phyloP scores from a whole-genome alignment of 1,140 invertebrate species.

The Cotesia chilonis region DNA sequence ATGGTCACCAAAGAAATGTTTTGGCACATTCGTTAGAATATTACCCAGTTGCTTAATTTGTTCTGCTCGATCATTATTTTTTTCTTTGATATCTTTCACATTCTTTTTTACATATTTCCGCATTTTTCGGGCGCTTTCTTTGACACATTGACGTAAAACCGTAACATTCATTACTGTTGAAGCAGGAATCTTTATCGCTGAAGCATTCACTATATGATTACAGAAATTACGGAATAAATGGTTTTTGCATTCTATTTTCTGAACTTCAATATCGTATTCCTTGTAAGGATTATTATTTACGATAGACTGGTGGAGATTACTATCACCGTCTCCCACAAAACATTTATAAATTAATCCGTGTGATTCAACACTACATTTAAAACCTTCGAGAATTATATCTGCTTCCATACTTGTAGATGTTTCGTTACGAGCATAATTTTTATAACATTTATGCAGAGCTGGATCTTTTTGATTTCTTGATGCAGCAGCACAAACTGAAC shows the following conservation, averaged over 20 bases:
- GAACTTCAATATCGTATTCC: slow-evolving; percentile 40
- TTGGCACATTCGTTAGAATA: slow-evolving; percentile 39
- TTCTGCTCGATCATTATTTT: slow-evolving; percentile 11
- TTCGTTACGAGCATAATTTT: slow-evolving; percentile 46
- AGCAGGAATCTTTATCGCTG: slow-evolving; percentile 20
- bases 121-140: too few relatives aligned
- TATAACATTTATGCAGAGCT: slow-evolving; percentile 46
- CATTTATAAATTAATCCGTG: slow-evolving; percentile 48
- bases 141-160: too few relatives aligned
- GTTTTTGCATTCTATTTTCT: slow-evolving; percentile 48
- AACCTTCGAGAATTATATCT: slow-evolving; percentile 56
- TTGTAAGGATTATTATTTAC: slow-evolving; percentile 36
- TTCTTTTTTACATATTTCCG: too few relatives aligned
- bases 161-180: background rate
- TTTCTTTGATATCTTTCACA: background rate
- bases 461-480: slow-evolving; percentile 33
- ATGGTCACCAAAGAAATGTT: slow-evolving; percentile 47
- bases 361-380: slow-evolving; percentile 46
- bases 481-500: slow-evolving; percentile 47
- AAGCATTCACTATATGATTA: slow-evolving; percentile 40
- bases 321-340: slow-evolving; percentile 55
- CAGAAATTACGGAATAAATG: slow-evolving; percentile 12
- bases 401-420: slow-evolving; percentile 58
- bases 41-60: slow-evolving; percentile 24
- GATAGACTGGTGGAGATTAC: slow-evolving; percentile 44